Conservation (phyloP, 2,113 vertebrate species). For the cattle (Bos taurus) region ARS-UCD2.0 NC_037351.1:26589501-26590000, state of each 20-base stretch:
- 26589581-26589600: not conserved
- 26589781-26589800: not conserved
- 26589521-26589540: not conserved
- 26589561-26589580: not conserved
- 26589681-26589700: not conserved
- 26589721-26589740: not conserved
- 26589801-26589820: not conserved
- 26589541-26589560: not conserved
- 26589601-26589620: not conserved
- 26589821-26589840: not conserved
- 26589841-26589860: not conserved
- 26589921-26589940: not conserved
- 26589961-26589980: not conserved
- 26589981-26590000: not conserved
- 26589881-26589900: not conserved
- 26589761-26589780: not conserved
- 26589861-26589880: not conserved
- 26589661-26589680: not conserved
- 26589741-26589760: not conserved
- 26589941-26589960: not conserved
- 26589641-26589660: not conserved
- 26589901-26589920: not conserved
- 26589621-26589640: not conserved
- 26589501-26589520: not conserved
- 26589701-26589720: not conserved